These are phyloP conservation scores for Drosophila maculinotata DNA, from an alignment of 2,888 invertebrate species.

Conservation along the genomic window DNA sequence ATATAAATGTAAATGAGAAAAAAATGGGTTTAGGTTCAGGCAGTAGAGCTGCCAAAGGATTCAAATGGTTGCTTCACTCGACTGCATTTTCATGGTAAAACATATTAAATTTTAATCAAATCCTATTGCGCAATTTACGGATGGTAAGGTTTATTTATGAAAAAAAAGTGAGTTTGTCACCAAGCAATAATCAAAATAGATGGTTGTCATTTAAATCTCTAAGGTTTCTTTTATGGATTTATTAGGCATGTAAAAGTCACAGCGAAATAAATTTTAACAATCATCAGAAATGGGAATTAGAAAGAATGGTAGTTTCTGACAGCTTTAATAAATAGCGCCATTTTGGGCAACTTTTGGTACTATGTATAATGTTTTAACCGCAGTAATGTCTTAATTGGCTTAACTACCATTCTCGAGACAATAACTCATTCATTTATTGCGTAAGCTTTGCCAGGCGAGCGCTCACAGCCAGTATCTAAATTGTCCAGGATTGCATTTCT, in stretches of 20 bases:
- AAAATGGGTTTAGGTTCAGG: constrained; percentile 44
- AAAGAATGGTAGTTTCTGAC: not conserved
- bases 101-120: constrained; percentile 34
- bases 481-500: constrained; percentile 48
- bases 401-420: constrained; percentile 6
- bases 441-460: constrained; percentile 9
- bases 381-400: constrained; percentile 26
- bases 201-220: too few relatives aligned
- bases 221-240: too few relatives aligned
- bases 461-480: constrained; percentile 44
- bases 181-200: too few relatives aligned
- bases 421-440: constrained; percentile 34
- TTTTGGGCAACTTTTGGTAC: constrained; percentile 7
- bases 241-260: too few relatives aligned
- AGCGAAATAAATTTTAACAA: not conserved
- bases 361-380: constrained; percentile 3
- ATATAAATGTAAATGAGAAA: constrained; percentile 50
- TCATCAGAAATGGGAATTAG: not conserved
- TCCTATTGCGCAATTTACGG: constrained; percentile 17
- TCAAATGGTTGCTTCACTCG: constrained; percentile 7
- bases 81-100: constrained; percentile 7
- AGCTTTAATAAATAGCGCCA: constrained; percentile 17
- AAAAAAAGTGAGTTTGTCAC: too few relatives aligned
- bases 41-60: constrained; percentile 25
- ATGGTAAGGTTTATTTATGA: too few relatives aligned